Base-by-base conservation (phyloP, 2,888 invertebrate species). In the Tuta absoluta region DNA sequence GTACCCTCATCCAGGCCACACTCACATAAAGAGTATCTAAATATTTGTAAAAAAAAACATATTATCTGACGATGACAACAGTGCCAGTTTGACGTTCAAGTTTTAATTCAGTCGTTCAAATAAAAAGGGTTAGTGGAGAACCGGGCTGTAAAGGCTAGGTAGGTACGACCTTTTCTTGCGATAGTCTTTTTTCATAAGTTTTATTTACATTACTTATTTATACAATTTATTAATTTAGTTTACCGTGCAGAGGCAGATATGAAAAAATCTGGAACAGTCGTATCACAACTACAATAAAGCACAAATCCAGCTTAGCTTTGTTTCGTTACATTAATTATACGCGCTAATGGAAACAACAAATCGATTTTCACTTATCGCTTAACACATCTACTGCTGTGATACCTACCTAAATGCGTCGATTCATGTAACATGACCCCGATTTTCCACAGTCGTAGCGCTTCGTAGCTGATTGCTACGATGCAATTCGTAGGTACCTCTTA, bases 341-440 rank as follows among this genome's bases (percentile, higher is more conserved):
- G 73, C 71, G 75, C 79, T 85, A 85, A 84, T 84, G 84, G 82
- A 81, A 45, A 45, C 41, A 79, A 81, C 74, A 72, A 82, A 87
- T 87, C 77, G 87, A 86, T 87, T 87, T 85, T 84, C 86, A 80
- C 85, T 86, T 85, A 86, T 82, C 80, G 81, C 77, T 84, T 80
- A 57, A 63, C 53, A 60, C 59, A 33, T 51, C 65, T 62, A 63
- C 64, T 66, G 66, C 51, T 23, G n/a, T n/a, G n/a, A 48, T n/a
- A 45, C 5, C 8, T 19, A 48, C 17, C 19, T 17, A 21, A 49
- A 49, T 49, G 17, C 48, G 21, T 49, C n/a, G 41, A 41, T n/a
- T 41, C n/a, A 19, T 8, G n/a, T 48, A 19, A 48, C 48, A 19
- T 48, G 19, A 19, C 48, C 48, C n/a, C 48, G 48, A 19, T 48